phyloP scores from a whole-genome alignment of 2,797 vertebrate species.

The Sebastes oblongus region DNA sequence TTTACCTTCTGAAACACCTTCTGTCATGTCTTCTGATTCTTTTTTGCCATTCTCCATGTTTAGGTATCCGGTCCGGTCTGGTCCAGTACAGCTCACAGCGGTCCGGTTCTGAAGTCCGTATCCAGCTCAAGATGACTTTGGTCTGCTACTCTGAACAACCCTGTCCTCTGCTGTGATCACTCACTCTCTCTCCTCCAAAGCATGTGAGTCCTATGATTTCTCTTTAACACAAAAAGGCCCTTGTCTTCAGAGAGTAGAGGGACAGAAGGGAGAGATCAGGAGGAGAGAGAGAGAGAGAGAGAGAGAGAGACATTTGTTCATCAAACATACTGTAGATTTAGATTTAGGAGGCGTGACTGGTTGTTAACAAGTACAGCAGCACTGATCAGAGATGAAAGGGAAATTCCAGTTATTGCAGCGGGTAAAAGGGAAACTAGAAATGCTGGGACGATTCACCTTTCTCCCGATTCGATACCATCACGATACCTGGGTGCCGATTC shows the following conservation, averaged over 20 bases:
- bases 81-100: not conserved
- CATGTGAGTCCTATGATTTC: slow-evolving; percentile 86
- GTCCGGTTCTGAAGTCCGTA: slow-evolving; percentile 5
- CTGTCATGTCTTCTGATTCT: slow-evolving; percentile 37
- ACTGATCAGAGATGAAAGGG: not conserved
- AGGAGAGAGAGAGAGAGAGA: slow-evolving; percentile 27
- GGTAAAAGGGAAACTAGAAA: no score
- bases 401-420: not conserved
- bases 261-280: slow-evolving; percentile 60
- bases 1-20: slow-evolving; percentile 56
- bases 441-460: no score
- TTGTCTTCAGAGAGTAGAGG: slow-evolving; percentile 76
- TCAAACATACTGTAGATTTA: slow-evolving; percentile 33
- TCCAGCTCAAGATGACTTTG: slow-evolving; percentile 19
- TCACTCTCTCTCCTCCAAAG: slow-evolving; percentile 69
- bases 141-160: slow-evolving; percentile 38
- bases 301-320: slow-evolving; percentile 45
- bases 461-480: no score
- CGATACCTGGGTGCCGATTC: no score
- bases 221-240: slow-evolving; percentile 79
- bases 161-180: slow-evolving; percentile 53
- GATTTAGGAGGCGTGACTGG: slow-evolving; percentile 26
- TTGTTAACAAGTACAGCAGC: slow-evolving; percentile 21
- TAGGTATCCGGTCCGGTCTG: not conserved
- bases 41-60: slow-evolving; percentile 57